Percentiles rank a stretch among this genome's conserved stretches.
These are phyloP conservation scores for Tympanoctomys barrerae DNA, from an alignment of 2,797 vertebrate genomes.

Conservation along the genomic window DNA sequence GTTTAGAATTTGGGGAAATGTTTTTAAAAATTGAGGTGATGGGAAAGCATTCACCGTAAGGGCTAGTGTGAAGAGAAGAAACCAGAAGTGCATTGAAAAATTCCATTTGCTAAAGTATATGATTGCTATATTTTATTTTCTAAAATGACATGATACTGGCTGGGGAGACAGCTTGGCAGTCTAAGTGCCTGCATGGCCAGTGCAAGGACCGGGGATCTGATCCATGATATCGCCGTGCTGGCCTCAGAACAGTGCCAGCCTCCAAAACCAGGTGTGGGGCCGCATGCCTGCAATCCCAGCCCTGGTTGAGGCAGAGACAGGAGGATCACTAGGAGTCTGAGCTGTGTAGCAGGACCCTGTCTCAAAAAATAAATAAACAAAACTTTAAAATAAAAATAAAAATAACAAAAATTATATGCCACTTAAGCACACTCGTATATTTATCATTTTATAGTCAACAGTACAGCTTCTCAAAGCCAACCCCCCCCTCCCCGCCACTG, in stretches of 20 bases:
- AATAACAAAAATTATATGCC: not conserved
- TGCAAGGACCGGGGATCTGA: too few relatives aligned
- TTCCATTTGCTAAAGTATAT: not conserved
- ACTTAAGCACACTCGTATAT: not conserved
- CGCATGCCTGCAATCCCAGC: too few relatives aligned
- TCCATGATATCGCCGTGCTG: too few relatives aligned
- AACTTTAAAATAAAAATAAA: too few relatives aligned
- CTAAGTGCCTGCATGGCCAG: too few relatives aligned
- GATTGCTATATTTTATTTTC: not conserved
- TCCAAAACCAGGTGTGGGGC: too few relatives aligned
- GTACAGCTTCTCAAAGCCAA: slow-evolving; percentile 18
- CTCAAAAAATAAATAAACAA: too few relatives aligned
- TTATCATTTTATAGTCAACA: not conserved
- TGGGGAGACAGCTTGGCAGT: too few relatives aligned
- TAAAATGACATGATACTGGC: not conserved
- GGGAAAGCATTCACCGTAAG: not conserved
- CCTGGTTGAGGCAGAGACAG: too few relatives aligned
- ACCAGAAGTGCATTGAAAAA: not conserved
- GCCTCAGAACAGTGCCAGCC: too few relatives aligned
- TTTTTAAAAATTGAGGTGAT: not conserved
- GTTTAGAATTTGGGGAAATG: slow-evolving; percentile 6
- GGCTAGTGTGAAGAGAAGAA: not conserved
- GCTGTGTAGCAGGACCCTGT: too few relatives aligned
- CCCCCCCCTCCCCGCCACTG: not conserved
- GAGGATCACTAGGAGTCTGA: too few relatives aligned